These are phyloP conservation scores for Danio choprae DNA, from an alignment of 2,797 vertebrate species.

Conservation along the genomic window DNA sequence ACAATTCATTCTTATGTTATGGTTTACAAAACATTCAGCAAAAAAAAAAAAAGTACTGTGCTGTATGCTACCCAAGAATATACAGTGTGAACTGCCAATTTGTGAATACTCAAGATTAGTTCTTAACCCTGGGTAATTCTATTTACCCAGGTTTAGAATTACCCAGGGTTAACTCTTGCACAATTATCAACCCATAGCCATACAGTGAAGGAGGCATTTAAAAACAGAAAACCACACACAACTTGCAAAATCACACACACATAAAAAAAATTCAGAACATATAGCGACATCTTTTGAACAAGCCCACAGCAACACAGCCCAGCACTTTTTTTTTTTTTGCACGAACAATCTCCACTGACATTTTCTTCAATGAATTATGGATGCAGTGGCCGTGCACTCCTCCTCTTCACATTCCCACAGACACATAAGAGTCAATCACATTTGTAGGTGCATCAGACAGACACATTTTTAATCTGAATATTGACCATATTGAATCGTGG, in stretches of 20 bases:
- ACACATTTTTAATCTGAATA: constrained; percentile 37
- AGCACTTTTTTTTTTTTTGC: background rate
- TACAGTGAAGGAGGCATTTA: background rate
- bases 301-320: background rate
- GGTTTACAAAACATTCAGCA: no score
- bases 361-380: background rate
- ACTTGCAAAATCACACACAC: no score
- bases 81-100: no score
- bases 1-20: no score
- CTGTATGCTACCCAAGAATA: no score
- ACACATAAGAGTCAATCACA: constrained; percentile 17
- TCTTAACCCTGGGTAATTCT: no score
- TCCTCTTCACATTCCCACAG: constrained; percentile 1
- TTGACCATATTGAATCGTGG: constrained; percentile 24
- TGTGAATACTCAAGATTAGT: no score
- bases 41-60: no score
- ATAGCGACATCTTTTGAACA: background rate
- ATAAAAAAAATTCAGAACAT: no score
- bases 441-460: constrained; percentile 16
- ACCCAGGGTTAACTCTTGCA: no score
- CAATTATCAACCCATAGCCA: no score
- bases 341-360: background rate
- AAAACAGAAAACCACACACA: background rate
- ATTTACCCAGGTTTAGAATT: no score
- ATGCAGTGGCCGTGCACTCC: background rate